phyloP scores from a whole-genome alignment of 2,113 vertebrate genomes.

The Microcebus griseorufus region DNA sequence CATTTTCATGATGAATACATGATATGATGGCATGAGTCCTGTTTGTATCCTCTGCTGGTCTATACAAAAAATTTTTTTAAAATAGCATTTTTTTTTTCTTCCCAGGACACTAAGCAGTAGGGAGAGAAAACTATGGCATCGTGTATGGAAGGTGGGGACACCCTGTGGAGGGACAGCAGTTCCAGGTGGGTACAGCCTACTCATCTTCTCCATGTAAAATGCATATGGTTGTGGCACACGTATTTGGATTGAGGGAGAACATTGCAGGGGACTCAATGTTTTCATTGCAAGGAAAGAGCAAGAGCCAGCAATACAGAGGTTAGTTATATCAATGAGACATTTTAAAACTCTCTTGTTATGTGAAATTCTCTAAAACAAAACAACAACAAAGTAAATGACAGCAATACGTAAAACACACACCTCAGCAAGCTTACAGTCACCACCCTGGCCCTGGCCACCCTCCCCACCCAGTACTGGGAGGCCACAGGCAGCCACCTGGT shows the following conservation, averaged over 20 bases:
- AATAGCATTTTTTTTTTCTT: neutral
- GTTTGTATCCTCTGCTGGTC: neutral
- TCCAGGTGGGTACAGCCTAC: neutral
- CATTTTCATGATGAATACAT: neutral
- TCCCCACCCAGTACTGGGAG: fast-evolving
- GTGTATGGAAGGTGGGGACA: neutral
- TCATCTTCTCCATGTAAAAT: neutral
- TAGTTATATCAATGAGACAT: neutral
- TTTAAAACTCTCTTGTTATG: neutral
- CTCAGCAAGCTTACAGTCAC: neutral
- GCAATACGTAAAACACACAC: neutral
- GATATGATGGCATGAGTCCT: neutral
- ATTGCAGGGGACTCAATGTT: neutral
- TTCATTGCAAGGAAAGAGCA: neutral
- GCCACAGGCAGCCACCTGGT: neutral
- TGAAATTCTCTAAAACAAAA: constrained; percentile 31
- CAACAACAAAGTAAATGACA: neutral
- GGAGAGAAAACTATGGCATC: neutral
- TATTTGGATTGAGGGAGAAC: neutral
- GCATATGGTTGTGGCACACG: neutral
- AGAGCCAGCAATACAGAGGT: neutral
- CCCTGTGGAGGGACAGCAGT: neutral
- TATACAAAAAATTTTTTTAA: neutral
- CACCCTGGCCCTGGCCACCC: too few species aligned
- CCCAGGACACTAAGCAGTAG: neutral